Evolutionary conservation across 2,113 vertebrate genomes (phyloP).

Genomic region (Notothenia rossii): DNA sequence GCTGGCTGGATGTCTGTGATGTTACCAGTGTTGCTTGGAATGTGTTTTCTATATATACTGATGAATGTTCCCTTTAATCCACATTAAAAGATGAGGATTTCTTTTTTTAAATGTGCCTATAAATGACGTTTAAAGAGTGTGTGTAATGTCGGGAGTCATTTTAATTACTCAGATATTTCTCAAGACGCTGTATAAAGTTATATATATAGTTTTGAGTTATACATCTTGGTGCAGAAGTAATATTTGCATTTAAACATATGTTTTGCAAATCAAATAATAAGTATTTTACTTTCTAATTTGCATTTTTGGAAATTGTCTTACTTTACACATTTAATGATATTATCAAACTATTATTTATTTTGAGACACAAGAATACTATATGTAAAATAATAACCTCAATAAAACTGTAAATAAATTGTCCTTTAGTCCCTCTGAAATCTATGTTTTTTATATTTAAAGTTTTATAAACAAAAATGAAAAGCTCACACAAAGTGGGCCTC

Average conservation of each 20-base stretch:
- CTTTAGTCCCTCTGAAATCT: not conserved
- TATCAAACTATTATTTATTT: not conserved
- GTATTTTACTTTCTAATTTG: not conserved
- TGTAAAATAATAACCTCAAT: not conserved
- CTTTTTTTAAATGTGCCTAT: too few relatives aligned
- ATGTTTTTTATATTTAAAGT: not conserved
- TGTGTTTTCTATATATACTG: conserved; percentile 26
- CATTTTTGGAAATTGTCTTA: not conserved
- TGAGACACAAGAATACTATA: not conserved
- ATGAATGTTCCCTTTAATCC: conserved; percentile 14
- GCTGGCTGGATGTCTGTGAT: conserved; percentile 40
- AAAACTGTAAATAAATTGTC: not conserved
- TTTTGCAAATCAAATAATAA: not conserved
- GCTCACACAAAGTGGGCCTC: not conserved
- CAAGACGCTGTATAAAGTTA: conserved; percentile 5
- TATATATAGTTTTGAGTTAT: not conserved
- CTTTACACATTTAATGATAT: not conserved
- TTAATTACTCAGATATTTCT: conserved; percentile 22
- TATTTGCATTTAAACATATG: not conserved
- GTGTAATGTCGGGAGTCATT: not conserved
- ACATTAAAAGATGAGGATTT: not conserved
- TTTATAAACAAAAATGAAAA: not conserved
- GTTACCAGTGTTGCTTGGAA: conserved; percentile 38
- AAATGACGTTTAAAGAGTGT: conserved; percentile 2
- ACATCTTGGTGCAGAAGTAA: not conserved